Conservation (phyloP, 2,797 vertebrate genomes). For the Peromyscus eremicus region DNA sequence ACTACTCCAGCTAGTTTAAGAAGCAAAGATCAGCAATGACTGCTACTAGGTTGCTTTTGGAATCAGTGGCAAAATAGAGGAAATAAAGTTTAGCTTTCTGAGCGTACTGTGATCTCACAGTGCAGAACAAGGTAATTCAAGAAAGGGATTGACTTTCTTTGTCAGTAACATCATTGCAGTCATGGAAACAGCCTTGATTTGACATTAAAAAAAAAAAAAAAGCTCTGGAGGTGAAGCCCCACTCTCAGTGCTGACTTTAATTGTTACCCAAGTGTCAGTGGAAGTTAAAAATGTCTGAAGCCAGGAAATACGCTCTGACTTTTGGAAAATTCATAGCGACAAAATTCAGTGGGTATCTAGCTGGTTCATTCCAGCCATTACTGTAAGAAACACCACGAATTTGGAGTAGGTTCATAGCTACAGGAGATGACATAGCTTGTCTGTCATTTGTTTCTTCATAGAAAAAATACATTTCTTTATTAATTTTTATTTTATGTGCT, state of each 20-base stretch:
- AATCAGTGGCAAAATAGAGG: conserved; percentile 16
- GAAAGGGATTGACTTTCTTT: neutral
- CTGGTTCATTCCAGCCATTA: neutral
- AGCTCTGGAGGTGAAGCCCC: neutral
- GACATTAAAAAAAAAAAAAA: neutral
- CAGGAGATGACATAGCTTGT: neutral
- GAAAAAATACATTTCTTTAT: neutral
- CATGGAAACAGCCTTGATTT: neutral
- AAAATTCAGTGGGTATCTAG: neutral
- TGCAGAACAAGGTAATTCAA: neutral
- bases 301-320: neutral
- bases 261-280: neutral
- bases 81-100: conserved; percentile 8
- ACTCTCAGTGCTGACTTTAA: neutral
- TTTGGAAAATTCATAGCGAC: neutral
- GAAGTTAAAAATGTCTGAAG: neutral
- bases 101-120: neutral
- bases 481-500: neutral
- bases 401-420: neutral
- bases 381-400: neutral
- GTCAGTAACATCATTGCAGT: neutral
- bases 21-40: neutral
- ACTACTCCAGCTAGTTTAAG: conserved; percentile 5
- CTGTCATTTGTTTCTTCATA: neutral
- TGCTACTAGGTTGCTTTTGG: neutral